Evolutionary conservation across 2,888 invertebrate species (phyloP).

Genomic region (Zaprionus lineosus): DNA sequence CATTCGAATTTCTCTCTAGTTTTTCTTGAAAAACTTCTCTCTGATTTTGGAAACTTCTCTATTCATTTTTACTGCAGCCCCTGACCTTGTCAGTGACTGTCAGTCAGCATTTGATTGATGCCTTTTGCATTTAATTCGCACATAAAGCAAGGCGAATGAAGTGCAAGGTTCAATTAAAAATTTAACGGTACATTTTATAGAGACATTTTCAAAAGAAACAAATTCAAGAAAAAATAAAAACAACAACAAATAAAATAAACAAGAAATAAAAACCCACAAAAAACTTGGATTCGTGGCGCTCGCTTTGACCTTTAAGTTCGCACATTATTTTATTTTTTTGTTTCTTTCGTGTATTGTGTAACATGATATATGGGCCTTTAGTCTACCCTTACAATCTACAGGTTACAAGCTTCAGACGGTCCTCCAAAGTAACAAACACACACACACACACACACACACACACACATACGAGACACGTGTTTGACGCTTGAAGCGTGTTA

Average conservation of each 20-base stretch:
- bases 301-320: constrained; percentile 26
- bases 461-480: no score
- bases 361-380: constrained; percentile 37
- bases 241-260: constrained; percentile 5
- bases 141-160: constrained; percentile 8
- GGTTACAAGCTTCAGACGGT: constrained; percentile 1
- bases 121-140: not conserved
- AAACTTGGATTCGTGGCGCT: no score
- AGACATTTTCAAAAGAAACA: not conserved
- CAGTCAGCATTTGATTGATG: constrained; percentile 37
- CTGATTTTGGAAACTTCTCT: no score
- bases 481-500: constrained; percentile 50
- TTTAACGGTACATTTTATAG: constrained; percentile 36
- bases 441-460: no score
- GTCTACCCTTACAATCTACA: constrained; percentile 3
- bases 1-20: no score
- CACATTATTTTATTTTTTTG: no score
- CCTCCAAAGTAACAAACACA: no score
- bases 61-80: no score
- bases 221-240: constrained; percentile 8
- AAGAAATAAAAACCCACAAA: not conserved
- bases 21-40: no score
- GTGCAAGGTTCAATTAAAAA: constrained; percentile 43
- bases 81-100: no score
- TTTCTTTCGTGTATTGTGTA: constrained; percentile 48